Conservation (phyloP, 2,113 vertebrate genomes). For the Cryptomyrus ogoouensis region DNA sequence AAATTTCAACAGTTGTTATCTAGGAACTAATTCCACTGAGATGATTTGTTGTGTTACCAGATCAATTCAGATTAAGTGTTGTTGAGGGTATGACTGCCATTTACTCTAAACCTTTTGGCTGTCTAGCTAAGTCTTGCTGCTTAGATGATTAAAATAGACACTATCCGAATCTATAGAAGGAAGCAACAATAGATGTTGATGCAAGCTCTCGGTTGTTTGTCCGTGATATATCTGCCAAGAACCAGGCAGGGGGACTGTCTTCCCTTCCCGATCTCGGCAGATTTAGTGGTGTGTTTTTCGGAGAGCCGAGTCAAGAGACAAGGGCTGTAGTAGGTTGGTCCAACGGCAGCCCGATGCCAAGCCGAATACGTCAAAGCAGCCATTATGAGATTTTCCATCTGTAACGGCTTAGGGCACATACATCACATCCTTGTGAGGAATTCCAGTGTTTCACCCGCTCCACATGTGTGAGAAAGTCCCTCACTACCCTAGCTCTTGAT, state of each 20-base stretch:
- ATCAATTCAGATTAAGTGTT: background rate
- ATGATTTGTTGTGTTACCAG: background rate
- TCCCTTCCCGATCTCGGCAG: background rate
- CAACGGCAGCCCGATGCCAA: background rate
- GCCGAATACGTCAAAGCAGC: slow-evolving; percentile 4
- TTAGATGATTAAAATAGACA: background rate
- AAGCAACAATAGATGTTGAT: background rate
- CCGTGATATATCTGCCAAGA: background rate
- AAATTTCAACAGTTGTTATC: background rate
- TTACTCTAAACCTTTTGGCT: background rate
- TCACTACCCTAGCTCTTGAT: background rate
- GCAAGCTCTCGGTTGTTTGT: background rate
- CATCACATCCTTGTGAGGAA: background rate
- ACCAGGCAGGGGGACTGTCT: background rate
- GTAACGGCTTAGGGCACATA: slow-evolving; percentile 6
- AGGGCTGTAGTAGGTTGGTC: background rate
- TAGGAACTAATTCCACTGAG: background rate
- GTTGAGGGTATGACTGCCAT: background rate
- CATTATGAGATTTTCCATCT: slow-evolving; percentile 11
- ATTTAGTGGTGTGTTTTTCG: background rate
- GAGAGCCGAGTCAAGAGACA: background rate
- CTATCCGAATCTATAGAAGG: background rate
- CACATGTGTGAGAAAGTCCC: background rate
- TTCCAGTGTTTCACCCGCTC: background rate
- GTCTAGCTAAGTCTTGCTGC: background rate